Evolutionary conservation across 2,888 invertebrate genomes (phyloP).

Genomic region (Lepeophtheirus nordmannii): DNA sequence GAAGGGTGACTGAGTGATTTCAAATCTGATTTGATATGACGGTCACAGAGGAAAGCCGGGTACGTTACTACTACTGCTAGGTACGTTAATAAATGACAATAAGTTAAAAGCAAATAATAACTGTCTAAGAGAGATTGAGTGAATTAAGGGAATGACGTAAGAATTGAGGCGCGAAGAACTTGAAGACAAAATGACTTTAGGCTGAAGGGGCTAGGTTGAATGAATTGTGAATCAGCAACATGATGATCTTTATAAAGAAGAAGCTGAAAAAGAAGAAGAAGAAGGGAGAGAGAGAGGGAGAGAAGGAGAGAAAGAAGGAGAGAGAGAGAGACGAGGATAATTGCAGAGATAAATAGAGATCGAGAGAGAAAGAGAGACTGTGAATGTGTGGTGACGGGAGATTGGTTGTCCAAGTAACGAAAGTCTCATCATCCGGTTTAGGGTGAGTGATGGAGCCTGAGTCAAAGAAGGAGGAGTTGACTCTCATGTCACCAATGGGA

Average conservation of each 20-base stretch:
- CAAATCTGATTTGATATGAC: too few species aligned
- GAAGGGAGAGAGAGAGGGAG: not conserved
- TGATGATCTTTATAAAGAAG: not conserved
- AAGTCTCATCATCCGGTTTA: not conserved
- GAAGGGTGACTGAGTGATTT: too few species aligned
- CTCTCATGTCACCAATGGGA: slow-evolving; percentile 8
- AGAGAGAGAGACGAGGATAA: not conserved
- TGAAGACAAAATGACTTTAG: not conserved
- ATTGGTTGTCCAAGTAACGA: not conserved
- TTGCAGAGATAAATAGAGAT: not conserved
- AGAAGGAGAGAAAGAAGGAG: not conserved
- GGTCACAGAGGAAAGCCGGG: too few species aligned
- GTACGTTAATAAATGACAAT: too few species aligned
- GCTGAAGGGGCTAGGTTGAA: not conserved
- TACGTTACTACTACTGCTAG: too few species aligned
- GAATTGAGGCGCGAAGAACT: too few species aligned
- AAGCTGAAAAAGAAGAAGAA: not conserved
- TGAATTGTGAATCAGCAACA: not conserved
- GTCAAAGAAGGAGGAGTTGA: not conserved
- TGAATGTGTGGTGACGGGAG: slow-evolving; percentile 5
- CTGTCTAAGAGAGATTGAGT: too few species aligned
- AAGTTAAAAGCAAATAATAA: too few species aligned
- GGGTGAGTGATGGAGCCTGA: not conserved
- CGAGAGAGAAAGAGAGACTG: slow-evolving; percentile 11
- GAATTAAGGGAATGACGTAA: too few species aligned